phyloP scores from a whole-genome alignment of 2,113 vertebrate species.

The Lipophrys pholis region DNA sequence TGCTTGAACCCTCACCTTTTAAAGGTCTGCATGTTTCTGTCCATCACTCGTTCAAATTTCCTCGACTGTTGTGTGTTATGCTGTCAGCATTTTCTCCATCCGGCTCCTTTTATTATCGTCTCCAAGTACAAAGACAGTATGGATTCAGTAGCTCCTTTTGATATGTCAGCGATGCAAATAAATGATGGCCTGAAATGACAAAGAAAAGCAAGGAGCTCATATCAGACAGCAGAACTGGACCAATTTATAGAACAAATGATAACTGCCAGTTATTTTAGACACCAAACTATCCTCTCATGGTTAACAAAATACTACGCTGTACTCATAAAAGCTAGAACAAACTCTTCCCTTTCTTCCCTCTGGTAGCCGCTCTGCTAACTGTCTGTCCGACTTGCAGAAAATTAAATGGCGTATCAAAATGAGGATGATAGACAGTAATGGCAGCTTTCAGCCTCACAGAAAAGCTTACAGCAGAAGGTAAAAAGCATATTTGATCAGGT shows the following conservation, averaged over 20 bases:
- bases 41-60: too few relatives aligned
- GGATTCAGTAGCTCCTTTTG: constrained; percentile 38
- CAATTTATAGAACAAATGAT: constrained; percentile 21
- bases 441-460: constrained; percentile 5
- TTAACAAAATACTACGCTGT: constrained; percentile 7
- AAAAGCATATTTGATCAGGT: background rate
- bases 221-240: constrained; percentile 32
- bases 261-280: background rate
- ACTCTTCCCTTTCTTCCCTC: constrained; percentile 1
- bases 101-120: constrained; percentile 20
- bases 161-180: constrained; percentile 54
- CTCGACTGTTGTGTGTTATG: too few relatives aligned
- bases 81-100: background rate
- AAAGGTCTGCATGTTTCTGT: too few relatives aligned
- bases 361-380: background rate
- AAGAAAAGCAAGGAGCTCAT: constrained; percentile 9
- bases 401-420: background rate
- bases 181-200: constrained; percentile 48
- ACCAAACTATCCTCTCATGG: background rate
- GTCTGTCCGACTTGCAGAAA: background rate
- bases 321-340: constrained; percentile 9
- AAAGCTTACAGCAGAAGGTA: constrained; percentile 9
- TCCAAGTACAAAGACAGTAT: constrained; percentile 39
- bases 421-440: constrained; percentile 45
- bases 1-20: too few relatives aligned